Conservation (phyloP, 2,888 invertebrate genomes). For the Thera britannica region DNA sequence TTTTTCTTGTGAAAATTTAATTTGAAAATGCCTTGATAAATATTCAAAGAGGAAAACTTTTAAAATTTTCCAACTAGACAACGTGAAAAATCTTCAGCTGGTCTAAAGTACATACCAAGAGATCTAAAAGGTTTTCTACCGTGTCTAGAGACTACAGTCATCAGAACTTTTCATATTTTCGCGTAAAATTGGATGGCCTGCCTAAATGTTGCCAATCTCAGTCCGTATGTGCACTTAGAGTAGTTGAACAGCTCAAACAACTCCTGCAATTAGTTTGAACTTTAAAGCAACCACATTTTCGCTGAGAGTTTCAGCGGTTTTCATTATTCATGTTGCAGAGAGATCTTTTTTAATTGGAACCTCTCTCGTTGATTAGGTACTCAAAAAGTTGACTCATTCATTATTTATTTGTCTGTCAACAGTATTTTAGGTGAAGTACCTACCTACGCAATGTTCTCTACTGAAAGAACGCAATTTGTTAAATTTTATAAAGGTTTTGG, state of each 20-base stretch:
- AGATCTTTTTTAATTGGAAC: conserved; percentile 9
- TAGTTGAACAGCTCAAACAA: conserved; percentile 2
- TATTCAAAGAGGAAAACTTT: background rate
- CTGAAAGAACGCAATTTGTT: too few relatives aligned
- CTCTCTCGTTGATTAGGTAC: conserved; percentile 12
- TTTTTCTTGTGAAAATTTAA: conserved; percentile 10
- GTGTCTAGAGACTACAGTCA: too few relatives aligned
- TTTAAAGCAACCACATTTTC: background rate
- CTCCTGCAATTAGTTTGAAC: background rate
- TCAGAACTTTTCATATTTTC: too few relatives aligned
- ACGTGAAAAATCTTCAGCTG: too few relatives aligned
- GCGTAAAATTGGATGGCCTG: too few relatives aligned
- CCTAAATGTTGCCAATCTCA: background rate
- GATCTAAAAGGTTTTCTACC: too few relatives aligned
- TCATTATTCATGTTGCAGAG: conserved; percentile 12
- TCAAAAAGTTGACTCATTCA: conserved; percentile 8
- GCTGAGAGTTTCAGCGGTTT: conserved; percentile 5
- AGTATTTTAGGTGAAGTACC: too few relatives aligned
- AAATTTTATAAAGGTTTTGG: too few relatives aligned
- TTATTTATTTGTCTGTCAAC: background rate
- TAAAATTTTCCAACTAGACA: too few relatives aligned
- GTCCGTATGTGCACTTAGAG: background rate
- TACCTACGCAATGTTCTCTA: too few relatives aligned
- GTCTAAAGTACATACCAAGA: too few relatives aligned
- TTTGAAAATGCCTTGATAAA: background rate